A percentile compares a stretch with the other conserved stretches of the same genome.
Evolutionary conservation across 2,797 vertebrate genomes (phyloP).

Genomic region (Acropternis orthonyx): DNA sequence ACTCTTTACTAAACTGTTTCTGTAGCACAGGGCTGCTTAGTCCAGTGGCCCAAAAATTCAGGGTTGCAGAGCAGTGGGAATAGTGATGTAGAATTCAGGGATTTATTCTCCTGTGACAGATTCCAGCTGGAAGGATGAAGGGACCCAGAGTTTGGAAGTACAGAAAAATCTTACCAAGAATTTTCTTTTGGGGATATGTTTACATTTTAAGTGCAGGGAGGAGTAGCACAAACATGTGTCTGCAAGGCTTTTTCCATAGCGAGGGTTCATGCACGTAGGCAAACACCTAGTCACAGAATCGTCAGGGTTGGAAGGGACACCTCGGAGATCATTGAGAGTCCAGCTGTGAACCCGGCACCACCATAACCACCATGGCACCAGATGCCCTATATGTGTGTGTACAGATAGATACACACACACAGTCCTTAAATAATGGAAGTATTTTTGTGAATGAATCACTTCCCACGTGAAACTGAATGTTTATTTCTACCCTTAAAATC

Average conservation of each 20-base stretch:
- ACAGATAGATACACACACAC: accelerated
- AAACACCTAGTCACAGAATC: background rate
- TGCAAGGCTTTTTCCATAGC: background rate
- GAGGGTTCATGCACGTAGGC: background rate
- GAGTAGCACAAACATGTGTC: accelerated
- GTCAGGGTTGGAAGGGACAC: background rate
- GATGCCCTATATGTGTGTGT: accelerated
- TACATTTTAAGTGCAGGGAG: background rate
- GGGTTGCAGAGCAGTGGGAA: background rate
- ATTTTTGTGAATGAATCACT: background rate
- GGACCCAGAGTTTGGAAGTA: background rate
- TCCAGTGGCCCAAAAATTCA: background rate
- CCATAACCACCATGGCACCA: background rate
- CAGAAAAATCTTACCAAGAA: background rate
- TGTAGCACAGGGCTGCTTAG: background rate
- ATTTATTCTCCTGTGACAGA: background rate
- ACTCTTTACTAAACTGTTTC: background rate
- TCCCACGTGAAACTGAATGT: background rate
- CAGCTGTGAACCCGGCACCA: background rate
- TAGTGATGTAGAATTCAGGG: background rate
- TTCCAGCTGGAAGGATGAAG: background rate
- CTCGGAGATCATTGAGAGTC: background rate
- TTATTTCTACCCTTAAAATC: slow-evolving; percentile 1
- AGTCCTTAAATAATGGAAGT: background rate
- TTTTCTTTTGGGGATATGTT: background rate